Base-by-base conservation (phyloP, 2,797 vertebrate genomes). In the Harpagifer antarcticus region DNA sequence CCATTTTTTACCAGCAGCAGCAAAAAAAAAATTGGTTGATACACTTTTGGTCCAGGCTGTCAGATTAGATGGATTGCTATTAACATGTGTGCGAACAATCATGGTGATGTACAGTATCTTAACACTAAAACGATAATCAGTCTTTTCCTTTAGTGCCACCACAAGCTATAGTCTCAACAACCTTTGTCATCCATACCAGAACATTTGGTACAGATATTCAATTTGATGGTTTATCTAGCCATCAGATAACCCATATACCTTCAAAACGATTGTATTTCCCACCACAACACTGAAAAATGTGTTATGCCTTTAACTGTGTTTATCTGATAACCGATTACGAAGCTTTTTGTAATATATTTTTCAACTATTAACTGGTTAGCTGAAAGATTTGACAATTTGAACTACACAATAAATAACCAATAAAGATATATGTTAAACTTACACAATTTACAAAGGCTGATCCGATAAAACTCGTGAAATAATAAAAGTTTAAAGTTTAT, bases 401-500 rank as follows among this genome's bases (percentile, higher is more conserved):
- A 52, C 37, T 19, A 20, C 16, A 58, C 20, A 44, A 20, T 27
- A 23, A 7, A 59, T 57, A 17, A 57, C 3, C 17, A 31, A 7
- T 47, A 44, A 47, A n/a, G 8, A 40, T 12, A 31, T 31, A 20
- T 65, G 5, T 58, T 49, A 10, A 56, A 20, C 37, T 37, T 27
- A 49, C 49, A 69, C 47, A 42, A 37, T 37, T 42, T 17, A 47
- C 14, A 40, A 16, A 31, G 20, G 45, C n/a, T 61, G 12, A 17
- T 44, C 37, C 16, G 9, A 33, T 20, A 19, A 4, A 23, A 20
- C 31, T 53, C 48, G 33, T 47, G 15, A 61, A 44, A 63, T 4
- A 50, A n/a, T 48, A 9, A 65, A 58, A 56, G 74, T 23, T 50
- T 5, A 45, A 48, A 23, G 31, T 54, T 60, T 67, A 3, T n/a